These are phyloP conservation scores for Stictonetta naevosa DNA, from an alignment of 2,113 vertebrate species.

Conservation along the genomic window DNA sequence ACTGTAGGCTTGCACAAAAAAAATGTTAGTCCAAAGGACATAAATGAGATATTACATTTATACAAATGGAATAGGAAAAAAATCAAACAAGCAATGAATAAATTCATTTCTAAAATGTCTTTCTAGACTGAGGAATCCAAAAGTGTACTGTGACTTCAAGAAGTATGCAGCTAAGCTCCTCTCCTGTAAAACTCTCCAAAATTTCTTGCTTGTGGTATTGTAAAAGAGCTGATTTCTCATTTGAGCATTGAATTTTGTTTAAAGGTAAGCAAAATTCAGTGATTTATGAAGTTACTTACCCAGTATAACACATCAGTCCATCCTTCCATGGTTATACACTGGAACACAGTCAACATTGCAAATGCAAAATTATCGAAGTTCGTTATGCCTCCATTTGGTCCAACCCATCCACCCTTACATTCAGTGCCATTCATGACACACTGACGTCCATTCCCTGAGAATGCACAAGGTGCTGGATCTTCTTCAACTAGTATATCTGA, in stretches of 20 bases:
- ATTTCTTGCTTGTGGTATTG: background rate
- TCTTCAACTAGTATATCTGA: conserved; percentile 90
- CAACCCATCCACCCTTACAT: conserved; percentile 95
- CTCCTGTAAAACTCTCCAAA: background rate
- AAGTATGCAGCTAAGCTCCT: background rate
- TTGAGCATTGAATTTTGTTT: background rate
- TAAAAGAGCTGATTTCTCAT: background rate
- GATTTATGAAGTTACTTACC: conserved; percentile 78
- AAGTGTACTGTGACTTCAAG: background rate
- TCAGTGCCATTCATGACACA: conserved; percentile 91
- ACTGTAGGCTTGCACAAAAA: background rate
- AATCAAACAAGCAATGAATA: conserved; percentile 2
- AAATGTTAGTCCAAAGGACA: background rate
- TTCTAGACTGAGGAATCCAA: conserved; percentile 10
- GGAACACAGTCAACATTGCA: conserved; percentile 98
- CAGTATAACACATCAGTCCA: conserved; percentile 99
- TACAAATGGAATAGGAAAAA: background rate
- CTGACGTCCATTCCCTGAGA: conserved; percentile 95
- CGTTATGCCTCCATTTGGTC: conserved; percentile 97
- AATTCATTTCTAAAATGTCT: conserved; percentile 12
- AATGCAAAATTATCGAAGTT: conserved; percentile 99
- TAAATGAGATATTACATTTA: background rate
- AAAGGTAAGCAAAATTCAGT: background rate
- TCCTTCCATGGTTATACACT: conserved; percentile 99
- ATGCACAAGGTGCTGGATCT: conserved; percentile 94